phyloP scores from a whole-genome alignment of 2,113 vertebrate genomes.

The Symphodus melops region DNA sequence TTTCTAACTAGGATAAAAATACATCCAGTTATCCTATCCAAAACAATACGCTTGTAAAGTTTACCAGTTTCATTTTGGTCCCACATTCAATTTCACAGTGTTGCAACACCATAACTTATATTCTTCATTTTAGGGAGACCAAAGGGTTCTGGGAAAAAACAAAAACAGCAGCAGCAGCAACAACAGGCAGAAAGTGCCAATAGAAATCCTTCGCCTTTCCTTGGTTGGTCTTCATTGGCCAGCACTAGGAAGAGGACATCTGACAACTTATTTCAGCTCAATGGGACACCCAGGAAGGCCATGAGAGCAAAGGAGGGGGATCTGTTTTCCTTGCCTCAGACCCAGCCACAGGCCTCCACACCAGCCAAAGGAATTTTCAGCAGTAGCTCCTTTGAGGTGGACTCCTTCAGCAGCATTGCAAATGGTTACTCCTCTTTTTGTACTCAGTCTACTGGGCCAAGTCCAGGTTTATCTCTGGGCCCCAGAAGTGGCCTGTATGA shows the following conservation, averaged over 20 bases:
- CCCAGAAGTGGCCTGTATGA: slow-evolving; percentile 82
- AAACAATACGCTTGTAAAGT: neutral
- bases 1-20: too few relatives aligned
- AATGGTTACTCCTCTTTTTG: slow-evolving; percentile 92
- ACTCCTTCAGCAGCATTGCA: slow-evolving; percentile 96
- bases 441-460: slow-evolving; percentile 77
- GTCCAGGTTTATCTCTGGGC: slow-evolving; percentile 81
- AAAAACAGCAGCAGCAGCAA: slow-evolving; percentile 73
- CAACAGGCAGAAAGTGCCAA: slow-evolving; percentile 75
- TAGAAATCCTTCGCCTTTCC: slow-evolving; percentile 83
- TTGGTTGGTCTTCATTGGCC: slow-evolving; percentile 87
- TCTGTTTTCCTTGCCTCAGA: slow-evolving; percentile 77
- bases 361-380: slow-evolving; percentile 89
- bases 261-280: slow-evolving; percentile 91
- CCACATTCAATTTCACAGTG: neutral
- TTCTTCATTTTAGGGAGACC: slow-evolving; percentile 77
- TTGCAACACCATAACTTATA: neutral
- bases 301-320: slow-evolving; percentile 84
- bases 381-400: slow-evolving; percentile 91
- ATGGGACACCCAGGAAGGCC: slow-evolving; percentile 86
- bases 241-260: slow-evolving; percentile 86
- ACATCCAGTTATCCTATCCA: too few relatives aligned
- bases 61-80: too few relatives aligned
- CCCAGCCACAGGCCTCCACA: slow-evolving; percentile 72
- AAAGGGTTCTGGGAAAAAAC: slow-evolving; percentile 86